These are phyloP conservation scores for Schmidtea mediterranea DNA, from an alignment of 1,140 invertebrate genomes.

Conservation along the genomic window DNA sequence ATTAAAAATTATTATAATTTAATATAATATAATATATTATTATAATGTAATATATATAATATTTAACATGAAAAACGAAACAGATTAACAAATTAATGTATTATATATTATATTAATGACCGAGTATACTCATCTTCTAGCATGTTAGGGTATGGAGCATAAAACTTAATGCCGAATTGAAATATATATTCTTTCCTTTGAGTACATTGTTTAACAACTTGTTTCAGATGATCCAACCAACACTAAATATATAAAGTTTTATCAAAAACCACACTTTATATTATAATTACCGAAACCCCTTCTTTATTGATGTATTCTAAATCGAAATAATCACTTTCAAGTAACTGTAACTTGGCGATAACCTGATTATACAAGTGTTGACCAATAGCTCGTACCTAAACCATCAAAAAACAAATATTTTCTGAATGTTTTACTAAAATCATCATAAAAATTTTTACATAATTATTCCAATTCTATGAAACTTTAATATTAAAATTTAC, in stretches of 20 bases:
- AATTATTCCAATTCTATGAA: too few relatives aligned
- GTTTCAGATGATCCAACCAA: constrained; percentile 90
- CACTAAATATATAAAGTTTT: constrained; percentile 33
- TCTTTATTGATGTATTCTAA: constrained; percentile 64
- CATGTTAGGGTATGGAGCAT: constrained; percentile 82
- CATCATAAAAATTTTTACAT: too few relatives aligned
- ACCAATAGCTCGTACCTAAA: constrained; percentile 67
- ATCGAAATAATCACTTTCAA: constrained; percentile 93
- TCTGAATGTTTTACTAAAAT: too few relatives aligned
- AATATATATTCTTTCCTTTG: constrained; percentile 30
- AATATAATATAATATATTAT: background rate
- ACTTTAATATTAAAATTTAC: too few relatives aligned
- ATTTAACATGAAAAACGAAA: too few relatives aligned
- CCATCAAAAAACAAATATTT: too few relatives aligned
- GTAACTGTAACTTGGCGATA: constrained; percentile 65
- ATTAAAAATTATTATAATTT: constrained; percentile 3
- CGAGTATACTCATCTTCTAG: constrained; percentile 92
- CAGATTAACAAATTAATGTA: too few relatives aligned
- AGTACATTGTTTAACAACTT: constrained; percentile 73
- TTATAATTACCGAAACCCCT: constrained; percentile 42
- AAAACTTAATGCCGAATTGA: constrained; percentile 60
- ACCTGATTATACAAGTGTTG: constrained; percentile 79
- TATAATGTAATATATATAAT: too few relatives aligned
- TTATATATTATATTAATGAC: too few relatives aligned
- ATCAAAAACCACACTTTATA: background rate